Base-by-base conservation (phyloP, 92 coral and sea anemone genomes). In the Porites cylindrica region DNA sequence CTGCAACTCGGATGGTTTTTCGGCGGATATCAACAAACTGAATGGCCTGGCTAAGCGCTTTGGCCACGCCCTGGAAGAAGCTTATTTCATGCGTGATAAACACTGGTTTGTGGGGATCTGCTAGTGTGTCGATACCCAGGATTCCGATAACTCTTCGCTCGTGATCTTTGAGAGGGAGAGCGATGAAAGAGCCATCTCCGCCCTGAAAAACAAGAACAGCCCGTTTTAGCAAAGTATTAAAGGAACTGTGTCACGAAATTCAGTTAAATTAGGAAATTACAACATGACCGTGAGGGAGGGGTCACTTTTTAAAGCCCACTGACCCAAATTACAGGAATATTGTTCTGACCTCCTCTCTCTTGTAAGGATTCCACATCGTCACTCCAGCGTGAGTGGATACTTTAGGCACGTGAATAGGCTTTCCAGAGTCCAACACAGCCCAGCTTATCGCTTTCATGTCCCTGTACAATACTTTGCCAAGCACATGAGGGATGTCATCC, bases 31-130 rank as follows among this genome's bases (percentile, higher is more conserved):
- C 98, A 8, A 92, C 89, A 82, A 95, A 96, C 91, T 95, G 98
- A 72, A 96, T 93, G 56, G 98, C 98, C 81, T 96, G 99, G 70
- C 99, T 90, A 65, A 96, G 75, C 18, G 97, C 94, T 63, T 96
- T 96, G 69, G 96, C 94, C 71, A 91, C 98, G 54, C 98, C 98
- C 96, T 96, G 99, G 84, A 88, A 96, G 69, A 92, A 96, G n/a
- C 96, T 92, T 84, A 96, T 96, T 85, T 96, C 99, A 69, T 96
- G 98, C 1, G 99, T 95, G 76, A 96, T 93, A 29, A 96, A 96
- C 7, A 87, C 88, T 29, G 98, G 76, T 63, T 92, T 95, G 87
- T 92, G 94, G 1, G 95, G 93, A 61, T 95, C 98, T 17, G 94
- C 96, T 86, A 96, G 54, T 2, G 99, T 96, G 79, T 96, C 99